Evolutionary conservation across 2,113 vertebrate genomes (phyloP).

Genomic region (Polypterus senegalus): DNA sequence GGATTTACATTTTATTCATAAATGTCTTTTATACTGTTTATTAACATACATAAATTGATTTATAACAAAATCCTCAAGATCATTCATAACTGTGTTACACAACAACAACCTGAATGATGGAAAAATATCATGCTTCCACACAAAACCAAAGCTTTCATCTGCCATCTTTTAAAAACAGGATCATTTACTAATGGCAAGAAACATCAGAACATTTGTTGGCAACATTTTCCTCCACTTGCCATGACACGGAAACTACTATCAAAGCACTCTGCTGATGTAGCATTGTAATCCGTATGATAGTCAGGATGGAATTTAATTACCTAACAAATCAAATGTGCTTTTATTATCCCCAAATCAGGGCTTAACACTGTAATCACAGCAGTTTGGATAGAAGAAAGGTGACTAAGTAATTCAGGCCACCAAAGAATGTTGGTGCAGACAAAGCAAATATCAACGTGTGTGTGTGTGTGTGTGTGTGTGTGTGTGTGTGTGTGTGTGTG

Average conservation of each 20-base stretch:
- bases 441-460: conserved; percentile 50
- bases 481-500: conserved; percentile 31
- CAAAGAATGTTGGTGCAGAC: conserved; percentile 60
- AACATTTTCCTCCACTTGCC: background rate
- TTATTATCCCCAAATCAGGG: conserved; percentile 45
- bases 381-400: conserved; percentile 47
- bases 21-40: too few species aligned
- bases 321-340: conserved; percentile 22
- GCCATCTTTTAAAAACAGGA: too few species aligned
- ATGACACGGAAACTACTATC: background rate
- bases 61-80: too few species aligned
- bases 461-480: conserved; percentile 21
- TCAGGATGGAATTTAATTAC: conserved; percentile 9
- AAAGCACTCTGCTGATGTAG: conserved; percentile 6
- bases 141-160: too few species aligned
- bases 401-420: conserved; percentile 49
- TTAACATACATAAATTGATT: too few species aligned
- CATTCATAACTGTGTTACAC: too few species aligned
- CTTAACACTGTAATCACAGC: conserved; percentile 45
- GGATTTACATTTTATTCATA: too few species aligned
- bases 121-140: too few species aligned
- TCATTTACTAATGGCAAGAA: background rate
- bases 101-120: too few species aligned
- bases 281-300: conserved; percentile 25
- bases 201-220: background rate